These are phyloP conservation scores for Agrotis ipsilon DNA, from an alignment of 2,888 invertebrate species.

Conservation along the genomic window DNA sequence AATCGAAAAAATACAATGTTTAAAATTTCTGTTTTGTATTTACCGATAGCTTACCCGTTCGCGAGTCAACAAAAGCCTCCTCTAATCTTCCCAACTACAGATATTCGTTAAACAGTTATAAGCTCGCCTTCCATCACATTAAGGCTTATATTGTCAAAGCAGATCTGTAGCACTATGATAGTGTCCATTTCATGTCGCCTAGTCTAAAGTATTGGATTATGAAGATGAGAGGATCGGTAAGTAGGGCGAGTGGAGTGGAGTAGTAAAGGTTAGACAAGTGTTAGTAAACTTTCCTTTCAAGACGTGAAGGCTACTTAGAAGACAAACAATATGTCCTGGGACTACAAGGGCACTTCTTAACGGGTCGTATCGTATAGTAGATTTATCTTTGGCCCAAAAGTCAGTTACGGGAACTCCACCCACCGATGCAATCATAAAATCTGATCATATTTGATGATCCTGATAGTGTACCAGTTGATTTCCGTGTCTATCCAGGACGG, in stretches of 20 bases:
- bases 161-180: slow-evolving; percentile 19
- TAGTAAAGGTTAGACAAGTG: not conserved
- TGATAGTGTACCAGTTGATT: too few relatives aligned
- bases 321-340: too few relatives aligned
- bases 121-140: slow-evolving; percentile 26
- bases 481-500: too few relatives aligned
- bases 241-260: not conserved
- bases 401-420: too few relatives aligned
- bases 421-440: too few relatives aligned
- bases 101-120: not conserved
- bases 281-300: not conserved
- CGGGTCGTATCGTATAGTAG: too few relatives aligned
- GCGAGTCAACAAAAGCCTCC: not conserved
- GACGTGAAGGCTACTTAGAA: not conserved
- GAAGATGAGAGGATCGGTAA: not conserved
- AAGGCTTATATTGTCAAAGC: slow-evolving; percentile 21
- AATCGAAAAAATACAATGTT: too few relatives aligned
- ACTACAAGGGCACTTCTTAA: too few relatives aligned
- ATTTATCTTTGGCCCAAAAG: too few relatives aligned
- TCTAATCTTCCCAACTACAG: not conserved
- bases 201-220: slow-evolving; percentile 14
- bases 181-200: slow-evolving; percentile 2
- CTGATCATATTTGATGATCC: too few relatives aligned
- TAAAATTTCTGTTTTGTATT: too few relatives aligned
- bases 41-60: not conserved